Evolutionary conservation across 2,888 invertebrate genomes (phyloP).

Genomic region (Orchesella flavescens): DNA sequence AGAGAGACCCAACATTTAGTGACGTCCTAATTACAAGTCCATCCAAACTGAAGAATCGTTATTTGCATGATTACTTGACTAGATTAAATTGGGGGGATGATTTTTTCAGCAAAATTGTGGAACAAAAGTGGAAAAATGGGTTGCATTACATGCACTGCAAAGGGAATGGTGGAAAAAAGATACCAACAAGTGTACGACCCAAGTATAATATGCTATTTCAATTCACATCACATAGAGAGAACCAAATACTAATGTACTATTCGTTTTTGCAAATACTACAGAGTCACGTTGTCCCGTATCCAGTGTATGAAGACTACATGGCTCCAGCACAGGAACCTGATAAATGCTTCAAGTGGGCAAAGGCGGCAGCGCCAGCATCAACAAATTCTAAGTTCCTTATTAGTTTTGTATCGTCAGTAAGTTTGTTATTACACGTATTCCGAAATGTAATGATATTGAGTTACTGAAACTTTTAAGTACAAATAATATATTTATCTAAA

Average conservation of each 20-base stretch:
- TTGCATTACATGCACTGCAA: constrained; percentile 39
- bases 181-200: constrained; percentile 31
- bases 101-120: constrained; percentile 38
- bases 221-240: background rate
- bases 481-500: no score
- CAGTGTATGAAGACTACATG: constrained; percentile 38
- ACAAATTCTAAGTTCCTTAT: background rate
- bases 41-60: constrained; percentile 13
- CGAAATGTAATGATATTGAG: no score
- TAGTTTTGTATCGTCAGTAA: background rate
- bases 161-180: constrained; percentile 4
- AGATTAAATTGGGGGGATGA: constrained; percentile 42
- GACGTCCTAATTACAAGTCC: constrained; percentile 43
- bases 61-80: constrained; percentile 35
- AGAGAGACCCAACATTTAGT: constrained; percentile 1
- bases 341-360: constrained; percentile 45
- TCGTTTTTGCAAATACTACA: constrained; percentile 13
- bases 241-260: no score
- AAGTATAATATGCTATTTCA: background rate
- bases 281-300: constrained; percentile 54
- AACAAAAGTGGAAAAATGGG: constrained; percentile 46
- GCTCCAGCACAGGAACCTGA: constrained; percentile 32
- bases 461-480: no score
- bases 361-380: background rate
- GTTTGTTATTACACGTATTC: no score